These are phyloP conservation scores for Lapara coniferarum DNA, from an alignment of 2,888 invertebrate species.

Conservation along the genomic window DNA sequence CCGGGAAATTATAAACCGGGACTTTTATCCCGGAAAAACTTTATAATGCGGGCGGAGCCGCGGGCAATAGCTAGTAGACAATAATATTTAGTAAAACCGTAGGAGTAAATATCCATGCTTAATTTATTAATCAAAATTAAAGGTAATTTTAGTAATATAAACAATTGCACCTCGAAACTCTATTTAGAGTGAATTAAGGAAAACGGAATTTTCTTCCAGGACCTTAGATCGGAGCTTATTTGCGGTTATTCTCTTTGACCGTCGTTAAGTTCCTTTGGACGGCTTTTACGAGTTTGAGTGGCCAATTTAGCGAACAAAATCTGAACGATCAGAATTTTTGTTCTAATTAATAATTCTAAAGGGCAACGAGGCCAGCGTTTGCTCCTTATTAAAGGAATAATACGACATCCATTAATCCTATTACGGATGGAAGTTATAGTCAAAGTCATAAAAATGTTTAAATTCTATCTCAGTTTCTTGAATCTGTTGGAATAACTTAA, in stretches of 20 bases:
- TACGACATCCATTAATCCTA: constrained; percentile 58
- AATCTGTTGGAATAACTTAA: constrained; percentile 44
- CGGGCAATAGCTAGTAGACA: too few relatives aligned
- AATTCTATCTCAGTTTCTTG: constrained; percentile 24
- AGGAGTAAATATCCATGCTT: constrained; percentile 33
- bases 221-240: constrained; percentile 81
- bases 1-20: too few relatives aligned
- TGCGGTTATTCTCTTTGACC: constrained; percentile 84
- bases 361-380: constrained; percentile 63
- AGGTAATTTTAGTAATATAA: constrained; percentile 73
- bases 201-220: constrained; percentile 77
- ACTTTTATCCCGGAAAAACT: too few relatives aligned
- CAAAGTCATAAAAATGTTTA: constrained; percentile 22
- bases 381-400: constrained; percentile 71
- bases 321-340: constrained; percentile 82
- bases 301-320: constrained; percentile 81
- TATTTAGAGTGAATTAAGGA: constrained; percentile 80
- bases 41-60: too few relatives aligned
- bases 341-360: constrained; percentile 79
- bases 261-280: constrained; percentile 81
- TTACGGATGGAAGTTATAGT: constrained; percentile 52
- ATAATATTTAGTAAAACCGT: not conserved
- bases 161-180: constrained; percentile 72
- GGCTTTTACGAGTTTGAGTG: constrained; percentile 82
- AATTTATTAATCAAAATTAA: constrained; percentile 53